Conservation (phyloP, 2,797 vertebrate genomes). For the Columba guinea region DNA sequence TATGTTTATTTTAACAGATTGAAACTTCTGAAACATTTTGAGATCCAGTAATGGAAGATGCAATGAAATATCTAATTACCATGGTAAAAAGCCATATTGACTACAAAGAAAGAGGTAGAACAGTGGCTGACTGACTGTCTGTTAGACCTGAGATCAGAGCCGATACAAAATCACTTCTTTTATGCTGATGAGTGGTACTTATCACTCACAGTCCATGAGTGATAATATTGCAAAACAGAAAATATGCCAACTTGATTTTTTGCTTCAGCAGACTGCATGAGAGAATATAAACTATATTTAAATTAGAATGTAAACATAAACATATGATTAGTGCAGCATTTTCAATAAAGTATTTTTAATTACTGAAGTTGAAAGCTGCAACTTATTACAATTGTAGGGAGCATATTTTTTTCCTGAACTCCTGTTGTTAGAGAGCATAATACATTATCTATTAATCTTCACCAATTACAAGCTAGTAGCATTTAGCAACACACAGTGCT, state of each 20-base stretch:
- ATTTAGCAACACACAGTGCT: slow-evolving; percentile 1
- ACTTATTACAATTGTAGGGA: neutral
- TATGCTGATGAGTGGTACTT: neutral
- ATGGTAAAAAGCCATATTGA: neutral
- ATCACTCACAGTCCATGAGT: neutral
- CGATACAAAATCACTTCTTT: neutral
- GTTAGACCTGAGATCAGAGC: neutral
- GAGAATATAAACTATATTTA: neutral
- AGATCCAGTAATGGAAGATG: neutral
- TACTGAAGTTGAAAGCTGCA: slow-evolving; percentile 23
- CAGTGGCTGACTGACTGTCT: neutral
- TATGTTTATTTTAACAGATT: neutral
- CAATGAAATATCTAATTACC: neutral
- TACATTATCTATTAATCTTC: slow-evolving; percentile 9
- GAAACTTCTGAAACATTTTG: neutral
- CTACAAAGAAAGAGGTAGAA: neutral
- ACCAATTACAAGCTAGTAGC: slow-evolving; percentile 32
- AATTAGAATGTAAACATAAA: slow-evolving; percentile 28
- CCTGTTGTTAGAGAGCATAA: neutral
- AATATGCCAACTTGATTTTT: neutral
- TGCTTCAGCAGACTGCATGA: neutral
- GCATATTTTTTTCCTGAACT: neutral
- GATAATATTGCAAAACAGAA: neutral
- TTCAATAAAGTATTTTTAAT: slow-evolving; percentile 50
- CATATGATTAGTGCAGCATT: slow-evolving; percentile 17